These are phyloP conservation scores for Petrocephalus sullivani DNA, from an alignment of 2,797 vertebrate genomes.

Conservation along the genomic window DNA sequence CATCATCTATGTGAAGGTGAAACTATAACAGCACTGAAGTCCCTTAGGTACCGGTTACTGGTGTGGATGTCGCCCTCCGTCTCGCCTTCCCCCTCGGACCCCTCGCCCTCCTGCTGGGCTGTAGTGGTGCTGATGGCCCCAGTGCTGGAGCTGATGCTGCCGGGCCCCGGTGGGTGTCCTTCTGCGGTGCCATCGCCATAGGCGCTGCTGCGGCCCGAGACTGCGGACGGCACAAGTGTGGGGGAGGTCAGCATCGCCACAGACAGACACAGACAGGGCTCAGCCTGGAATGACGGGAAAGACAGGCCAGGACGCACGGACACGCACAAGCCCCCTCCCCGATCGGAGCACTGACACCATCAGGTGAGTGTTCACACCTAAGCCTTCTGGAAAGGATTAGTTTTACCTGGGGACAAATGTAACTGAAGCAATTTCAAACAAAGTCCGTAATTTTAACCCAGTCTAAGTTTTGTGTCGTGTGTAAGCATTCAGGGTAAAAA, in stretches of 20 bases:
- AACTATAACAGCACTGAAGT: background rate
- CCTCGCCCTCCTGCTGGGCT: slow-evolving; percentile 95
- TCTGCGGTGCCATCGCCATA: slow-evolving; percentile 88
- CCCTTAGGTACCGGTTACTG: slow-evolving; percentile 79
- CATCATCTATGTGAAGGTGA: background rate
- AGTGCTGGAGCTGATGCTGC: slow-evolving; percentile 94
- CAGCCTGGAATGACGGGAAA: no score
- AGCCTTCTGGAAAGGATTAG: background rate
- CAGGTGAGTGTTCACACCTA: background rate
- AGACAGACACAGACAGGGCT: background rate
- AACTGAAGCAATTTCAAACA: background rate
- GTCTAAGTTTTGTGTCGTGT: background rate
- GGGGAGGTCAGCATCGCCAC: background rate
- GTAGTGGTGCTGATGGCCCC: slow-evolving; percentile 95
- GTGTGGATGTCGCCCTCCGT: slow-evolving; percentile 88
- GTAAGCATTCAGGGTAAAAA: background rate
- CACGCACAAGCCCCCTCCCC: background rate
- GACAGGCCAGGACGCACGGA: no score
- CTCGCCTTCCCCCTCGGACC: slow-evolving; percentile 90
- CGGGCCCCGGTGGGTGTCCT: slow-evolving; percentile 86
- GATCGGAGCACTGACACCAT: background rate
- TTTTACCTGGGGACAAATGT: background rate
- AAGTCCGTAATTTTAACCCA: background rate
- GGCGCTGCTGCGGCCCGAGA: slow-evolving; percentile 93
- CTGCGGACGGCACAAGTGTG: slow-evolving; percentile 45